Evolutionary conservation across 2,888 invertebrate genomes (phyloP).

Genomic region (Platerodrilus igneus): DNA sequence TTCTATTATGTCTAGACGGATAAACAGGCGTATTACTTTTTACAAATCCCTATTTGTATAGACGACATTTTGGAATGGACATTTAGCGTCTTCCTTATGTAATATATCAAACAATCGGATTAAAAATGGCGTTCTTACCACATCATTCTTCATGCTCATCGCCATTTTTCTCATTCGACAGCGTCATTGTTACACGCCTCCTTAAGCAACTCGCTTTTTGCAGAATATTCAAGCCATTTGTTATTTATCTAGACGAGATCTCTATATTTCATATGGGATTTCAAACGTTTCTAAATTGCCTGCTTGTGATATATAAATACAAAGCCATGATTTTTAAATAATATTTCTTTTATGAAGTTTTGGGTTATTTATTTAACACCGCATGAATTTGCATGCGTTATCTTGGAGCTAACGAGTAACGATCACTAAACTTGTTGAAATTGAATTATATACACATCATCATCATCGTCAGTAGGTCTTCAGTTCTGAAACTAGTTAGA

Average conservation of each 20-base stretch:
- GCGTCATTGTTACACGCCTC: slow-evolving; percentile 27
- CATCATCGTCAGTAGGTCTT: too few relatives aligned
- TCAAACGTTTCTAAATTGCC: slow-evolving; percentile 25
- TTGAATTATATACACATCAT: too few relatives aligned
- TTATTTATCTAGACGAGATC: slow-evolving; percentile 41
- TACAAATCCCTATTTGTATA: slow-evolving; percentile 17
- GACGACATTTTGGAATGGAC: slow-evolving; percentile 19
- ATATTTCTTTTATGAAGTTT: too few relatives aligned
- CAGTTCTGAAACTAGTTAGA: too few relatives aligned
- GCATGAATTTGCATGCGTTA: too few relatives aligned
- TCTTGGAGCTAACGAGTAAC: too few relatives aligned
- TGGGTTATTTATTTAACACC: too few relatives aligned
- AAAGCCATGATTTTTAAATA: too few relatives aligned
- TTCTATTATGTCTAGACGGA: too few relatives aligned
- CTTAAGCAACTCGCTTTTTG: slow-evolving; percentile 23
- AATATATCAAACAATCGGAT: slow-evolving; percentile 29
- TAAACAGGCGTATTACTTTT: slow-evolving; percentile 15
- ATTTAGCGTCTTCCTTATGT: slow-evolving; percentile 23
- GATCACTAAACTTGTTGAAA: too few relatives aligned
- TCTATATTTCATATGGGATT: slow-evolving; percentile 33
- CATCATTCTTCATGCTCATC: slow-evolving; percentile 32
- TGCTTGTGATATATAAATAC: too few relatives aligned
- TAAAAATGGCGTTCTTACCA: slow-evolving; percentile 31
- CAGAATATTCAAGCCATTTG: slow-evolving; percentile 31
- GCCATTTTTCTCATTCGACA: slow-evolving; percentile 31